A percentile compares a stretch with the other conserved stretches of the same genome.
Evolutionary conservation across 2,797 vertebrate species (phyloP).

Genomic region (Melanotaenia pygmaea): DNA sequence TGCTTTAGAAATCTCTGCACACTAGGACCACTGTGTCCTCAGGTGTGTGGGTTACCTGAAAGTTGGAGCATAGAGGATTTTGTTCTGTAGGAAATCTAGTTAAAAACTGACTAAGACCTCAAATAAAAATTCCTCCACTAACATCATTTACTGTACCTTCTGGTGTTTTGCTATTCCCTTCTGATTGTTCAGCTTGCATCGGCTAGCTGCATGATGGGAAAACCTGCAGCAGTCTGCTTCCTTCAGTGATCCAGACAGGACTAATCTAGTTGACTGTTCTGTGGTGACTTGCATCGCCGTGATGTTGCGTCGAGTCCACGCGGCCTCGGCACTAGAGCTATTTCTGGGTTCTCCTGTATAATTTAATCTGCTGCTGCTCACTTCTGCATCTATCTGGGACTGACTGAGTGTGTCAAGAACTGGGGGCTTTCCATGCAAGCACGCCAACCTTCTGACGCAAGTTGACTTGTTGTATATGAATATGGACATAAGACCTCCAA

Average conservation of each 20-base stretch:
- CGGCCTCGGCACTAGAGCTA: constrained; percentile 69
- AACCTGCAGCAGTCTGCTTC: constrained; percentile 12
- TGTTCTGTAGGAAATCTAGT: neutral
- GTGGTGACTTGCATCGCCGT: constrained; percentile 56
- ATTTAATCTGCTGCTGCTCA: constrained; percentile 81
- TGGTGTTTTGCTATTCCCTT: neutral
- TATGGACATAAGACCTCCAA: neutral
- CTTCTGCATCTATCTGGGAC: constrained; percentile 69
- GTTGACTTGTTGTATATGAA: neutral
- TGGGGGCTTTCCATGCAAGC: constrained; percentile 51
- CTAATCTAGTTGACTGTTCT: constrained; percentile 65
- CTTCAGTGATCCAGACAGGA: constrained; percentile 36
- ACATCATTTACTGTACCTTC: neutral
- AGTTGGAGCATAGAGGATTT: neutral
- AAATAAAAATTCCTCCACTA: neutral
- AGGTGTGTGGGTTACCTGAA: neutral
- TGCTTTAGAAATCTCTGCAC: constrained; percentile 1
- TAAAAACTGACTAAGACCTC: neutral
- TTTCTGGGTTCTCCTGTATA: constrained; percentile 84
- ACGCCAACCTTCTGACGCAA: constrained; percentile 19
- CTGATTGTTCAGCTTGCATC: neutral
- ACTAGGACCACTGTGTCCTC: constrained; percentile 1
- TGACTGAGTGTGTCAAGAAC: constrained; percentile 71
- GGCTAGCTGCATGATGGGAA: neutral
- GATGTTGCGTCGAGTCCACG: constrained; percentile 60